A percentile compares a stretch with the other conserved stretches of the same genome.
These are phyloP conservation scores for Bambusicola thoracicus DNA, from an alignment of 2,113 vertebrate genomes.

Conservation along the genomic window DNA sequence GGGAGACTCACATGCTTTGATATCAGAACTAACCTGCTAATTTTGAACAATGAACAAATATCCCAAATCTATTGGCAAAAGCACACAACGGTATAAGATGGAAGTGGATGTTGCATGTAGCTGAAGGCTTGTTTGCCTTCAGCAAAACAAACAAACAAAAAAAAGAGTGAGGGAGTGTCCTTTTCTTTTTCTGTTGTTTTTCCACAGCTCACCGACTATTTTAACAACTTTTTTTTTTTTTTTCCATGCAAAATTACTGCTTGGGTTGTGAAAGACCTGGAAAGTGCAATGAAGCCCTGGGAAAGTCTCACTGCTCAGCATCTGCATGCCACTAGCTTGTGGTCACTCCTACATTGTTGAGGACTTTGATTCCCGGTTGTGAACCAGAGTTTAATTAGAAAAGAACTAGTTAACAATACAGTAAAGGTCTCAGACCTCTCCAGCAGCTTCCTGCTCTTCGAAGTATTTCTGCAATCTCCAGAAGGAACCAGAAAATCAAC, in stretches of 20 bases:
- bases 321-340: not conserved
- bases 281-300: not conserved
- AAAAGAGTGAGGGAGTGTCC: rapidly evolving
- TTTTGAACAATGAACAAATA: not conserved
- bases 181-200: not conserved
- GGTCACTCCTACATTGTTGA: not conserved
- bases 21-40: not conserved
- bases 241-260: not conserved
- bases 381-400: not conserved
- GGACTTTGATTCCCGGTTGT: not conserved
- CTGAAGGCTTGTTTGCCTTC: not conserved
- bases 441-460: not conserved
- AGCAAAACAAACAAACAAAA: not conserved
- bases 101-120: not conserved
- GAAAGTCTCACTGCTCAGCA: not conserved
- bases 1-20: not conserved
- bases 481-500: conserved; percentile 27
- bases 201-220: not conserved
- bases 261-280: not conserved
- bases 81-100: not conserved
- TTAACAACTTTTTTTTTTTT: not conserved
- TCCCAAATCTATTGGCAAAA: not conserved
- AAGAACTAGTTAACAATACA: not conserved
- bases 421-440: conserved; percentile 39
- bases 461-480: conserved; percentile 13